Percentiles rank a stretch among this genome's conserved stretches.
Conservation (phyloP, 1,140 invertebrate species). For the Cydia fagiglandana region DNA sequence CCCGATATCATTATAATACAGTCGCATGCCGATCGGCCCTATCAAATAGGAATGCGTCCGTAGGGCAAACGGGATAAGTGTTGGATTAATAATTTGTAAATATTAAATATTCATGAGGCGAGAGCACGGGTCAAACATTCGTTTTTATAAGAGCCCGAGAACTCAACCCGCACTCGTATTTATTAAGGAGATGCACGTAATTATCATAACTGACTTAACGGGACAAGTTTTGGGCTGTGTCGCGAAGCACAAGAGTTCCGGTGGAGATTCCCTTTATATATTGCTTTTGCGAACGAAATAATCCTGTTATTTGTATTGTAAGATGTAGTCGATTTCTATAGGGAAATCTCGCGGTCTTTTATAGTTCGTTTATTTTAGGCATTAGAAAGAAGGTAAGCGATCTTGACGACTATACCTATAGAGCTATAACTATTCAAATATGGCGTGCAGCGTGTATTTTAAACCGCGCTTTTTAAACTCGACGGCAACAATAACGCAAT, state of each 20-base stretch:
- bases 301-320: too few relatives aligned
- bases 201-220: slow-evolving; percentile 73
- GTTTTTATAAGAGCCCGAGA: slow-evolving; percentile 61
- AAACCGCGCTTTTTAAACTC: too few relatives aligned
- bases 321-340: too few relatives aligned
- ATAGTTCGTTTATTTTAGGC: too few relatives aligned
- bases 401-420: too few relatives aligned
- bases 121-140: slow-evolving; percentile 66
- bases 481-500: too few relatives aligned
- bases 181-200: slow-evolving; percentile 68
- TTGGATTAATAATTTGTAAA: slow-evolving; percentile 77
- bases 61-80: slow-evolving; percentile 55
- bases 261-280: slow-evolving; percentile 47
- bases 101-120: slow-evolving; percentile 75
- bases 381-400: too few relatives aligned
- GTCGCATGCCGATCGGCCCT: slow-evolving; percentile 42
- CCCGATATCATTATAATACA: slow-evolving; percentile 53
- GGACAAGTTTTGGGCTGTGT: slow-evolving; percentile 56
- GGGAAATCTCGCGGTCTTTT: too few relatives aligned
- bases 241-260: slow-evolving; percentile 43
- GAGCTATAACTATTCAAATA: too few relatives aligned
- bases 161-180: slow-evolving; percentile 62
- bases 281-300: neutral
- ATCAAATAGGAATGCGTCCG: slow-evolving; percentile 55
- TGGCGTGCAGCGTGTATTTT: too few relatives aligned